A percentile compares a stretch with the other conserved stretches of the same genome.
Evolutionary conservation across 2,797 vertebrate genomes (phyloP).

Genomic region (Sitta carolinensis): DNA sequence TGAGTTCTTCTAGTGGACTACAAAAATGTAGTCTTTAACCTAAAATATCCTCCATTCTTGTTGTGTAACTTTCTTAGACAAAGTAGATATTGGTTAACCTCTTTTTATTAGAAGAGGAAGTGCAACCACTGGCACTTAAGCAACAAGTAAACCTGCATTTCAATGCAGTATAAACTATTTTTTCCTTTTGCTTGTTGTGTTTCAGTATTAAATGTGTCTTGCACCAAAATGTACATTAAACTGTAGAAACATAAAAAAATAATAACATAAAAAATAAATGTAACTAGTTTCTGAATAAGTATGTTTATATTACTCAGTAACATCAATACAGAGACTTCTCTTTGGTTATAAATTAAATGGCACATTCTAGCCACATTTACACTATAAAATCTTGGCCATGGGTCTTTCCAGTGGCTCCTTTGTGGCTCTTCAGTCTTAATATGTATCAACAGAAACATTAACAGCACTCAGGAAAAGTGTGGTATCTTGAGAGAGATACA

Average conservation of each 20-base stretch:
- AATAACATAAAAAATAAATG: not conserved
- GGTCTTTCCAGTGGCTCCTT: not conserved
- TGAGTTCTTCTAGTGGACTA: not conserved
- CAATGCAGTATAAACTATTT: accelerated
- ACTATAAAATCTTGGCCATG: not conserved
- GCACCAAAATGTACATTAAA: not conserved
- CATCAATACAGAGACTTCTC: not conserved
- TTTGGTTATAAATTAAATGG: not conserved
- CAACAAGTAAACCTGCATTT: not conserved
- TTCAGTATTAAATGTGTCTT: not conserved
- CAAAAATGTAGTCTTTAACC: not conserved
- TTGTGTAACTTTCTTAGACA: not conserved
- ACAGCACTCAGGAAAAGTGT: not conserved
- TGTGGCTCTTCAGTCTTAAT: not conserved
- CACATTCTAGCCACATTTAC: not conserved
- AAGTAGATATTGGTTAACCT: not conserved
- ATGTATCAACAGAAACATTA: not conserved
- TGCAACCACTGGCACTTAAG: not conserved
- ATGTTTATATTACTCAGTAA: not conserved
- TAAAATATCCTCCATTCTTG: not conserved
- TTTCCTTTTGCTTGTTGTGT: not conserved
- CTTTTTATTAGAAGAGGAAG: not conserved
- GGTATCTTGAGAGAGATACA: not conserved
- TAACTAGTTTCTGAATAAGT: not conserved
- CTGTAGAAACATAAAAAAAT: not conserved